Percentiles rank a stretch among this genome's conserved stretches.
These are phyloP conservation scores for Champsocephalus esox DNA, from an alignment of 2,797 vertebrate genomes.

Conservation along the genomic window DNA sequence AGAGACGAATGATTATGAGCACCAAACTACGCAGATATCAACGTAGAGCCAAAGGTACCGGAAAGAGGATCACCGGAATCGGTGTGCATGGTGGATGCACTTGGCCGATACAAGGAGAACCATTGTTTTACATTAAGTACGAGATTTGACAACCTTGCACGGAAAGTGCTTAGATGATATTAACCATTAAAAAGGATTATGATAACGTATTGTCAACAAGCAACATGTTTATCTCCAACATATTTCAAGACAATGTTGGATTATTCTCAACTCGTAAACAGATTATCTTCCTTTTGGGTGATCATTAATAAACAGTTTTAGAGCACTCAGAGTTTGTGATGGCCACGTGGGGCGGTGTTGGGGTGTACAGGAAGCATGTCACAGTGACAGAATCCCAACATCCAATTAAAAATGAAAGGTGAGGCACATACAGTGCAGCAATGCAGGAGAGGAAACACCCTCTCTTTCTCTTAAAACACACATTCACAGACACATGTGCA, in stretches of 20 bases:
- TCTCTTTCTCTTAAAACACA: conserved; percentile 10
- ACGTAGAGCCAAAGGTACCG: conserved; percentile 85
- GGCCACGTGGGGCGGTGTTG: conserved; percentile 12
- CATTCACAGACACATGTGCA: conserved; percentile 30
- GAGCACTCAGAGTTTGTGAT: conserved; percentile 7
- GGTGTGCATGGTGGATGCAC: conserved; percentile 39
- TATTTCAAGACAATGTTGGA: neutral
- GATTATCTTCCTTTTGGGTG: neutral
- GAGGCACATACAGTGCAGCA: conserved; percentile 36
- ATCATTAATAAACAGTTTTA: conserved; percentile 12
- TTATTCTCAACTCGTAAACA: neutral
- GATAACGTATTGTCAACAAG: neutral
- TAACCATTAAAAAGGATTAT: neutral
- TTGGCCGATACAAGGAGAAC: conserved; percentile 17
- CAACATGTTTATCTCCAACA: neutral
- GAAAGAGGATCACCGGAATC: conserved; percentile 78
- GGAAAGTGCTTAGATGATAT: neutral
- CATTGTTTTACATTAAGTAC: conserved; percentile 8
- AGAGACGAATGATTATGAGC: conserved; percentile 70
- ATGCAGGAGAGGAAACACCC: conserved; percentile 48
- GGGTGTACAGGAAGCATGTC: conserved; percentile 19
- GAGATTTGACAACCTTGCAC: neutral
- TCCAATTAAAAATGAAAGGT: conserved; percentile 58
- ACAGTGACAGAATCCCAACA: conserved; percentile 6
- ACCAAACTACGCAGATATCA: conserved; percentile 85